Evolutionary conservation across 2,888 invertebrate species (phyloP), one percentile per base, ranked within the genome.

Genomic region (Melolontha melolontha): DNA sequence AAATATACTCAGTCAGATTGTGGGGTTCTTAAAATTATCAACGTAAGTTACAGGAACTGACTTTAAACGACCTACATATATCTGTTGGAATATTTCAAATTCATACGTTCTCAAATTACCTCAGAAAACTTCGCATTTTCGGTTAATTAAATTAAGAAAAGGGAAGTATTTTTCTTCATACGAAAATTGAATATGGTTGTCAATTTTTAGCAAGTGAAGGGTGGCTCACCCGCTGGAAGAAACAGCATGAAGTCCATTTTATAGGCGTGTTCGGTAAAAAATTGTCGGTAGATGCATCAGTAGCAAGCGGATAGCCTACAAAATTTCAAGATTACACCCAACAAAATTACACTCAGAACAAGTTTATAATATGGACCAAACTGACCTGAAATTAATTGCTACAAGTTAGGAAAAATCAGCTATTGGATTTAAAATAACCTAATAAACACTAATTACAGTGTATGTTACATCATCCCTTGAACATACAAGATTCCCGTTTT

Each of bases 181-280:
- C 44, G 14, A 44, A 44, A 44, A 44, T 44, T 44, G 12, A 44
- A 12, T 12, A 44, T 41, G 41, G 41, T 41, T 10, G 41, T n/a
- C 6, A 44, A 12, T 12, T 44, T 44, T 4, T n/a, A 11, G 42
- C 42, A 42, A 42, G 44, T 44, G 44, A 44, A 44, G 14, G 44
- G 44, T 44, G 44, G 44, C 14, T 44, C 44, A 44, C 44, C 16
- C 44, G 44, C 12, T 44, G 14, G 41, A 1, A 41, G 41, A 41
- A 41, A 41, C 1, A n/a, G 41, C 41, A 41, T 41, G 41, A 16
- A 44, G 6, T 44, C 12, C 44, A 44, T 44, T 44, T 44, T 12
- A 44, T 44, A 44, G 14, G 44, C 44, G 14, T 44, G 16, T 44
- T 44, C 2, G 44, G 44, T 44, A 16, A 44, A 44, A 44, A 44